A percentile compares a stretch with the other conserved stretches of the same genome.
These are phyloP conservation scores for Agelas oroides DNA, from an alignment of 37 sponge, comb jelly and placozoan genomes.

Conservation along the genomic window DNA sequence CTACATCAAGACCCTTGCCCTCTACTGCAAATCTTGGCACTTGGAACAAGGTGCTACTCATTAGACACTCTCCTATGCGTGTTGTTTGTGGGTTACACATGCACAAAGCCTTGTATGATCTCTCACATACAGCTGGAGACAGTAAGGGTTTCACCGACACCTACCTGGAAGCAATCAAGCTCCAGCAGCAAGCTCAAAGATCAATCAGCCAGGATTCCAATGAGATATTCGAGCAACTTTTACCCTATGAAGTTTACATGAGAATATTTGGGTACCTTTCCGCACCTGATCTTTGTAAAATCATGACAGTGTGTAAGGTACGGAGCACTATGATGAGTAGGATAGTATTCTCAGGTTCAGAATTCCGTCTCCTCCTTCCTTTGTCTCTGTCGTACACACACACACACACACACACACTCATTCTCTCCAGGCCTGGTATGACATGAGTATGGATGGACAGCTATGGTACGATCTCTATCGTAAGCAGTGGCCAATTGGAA, in stretches of 20 bases:
- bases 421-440: slow-evolving; percentile 23
- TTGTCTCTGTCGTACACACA: not conserved
- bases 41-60: slow-evolving; percentile 11
- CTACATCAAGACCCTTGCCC: slow-evolving; percentile 38
- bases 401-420: slow-evolving; percentile 6
- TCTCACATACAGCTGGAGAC: slow-evolving; percentile 23
- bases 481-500: slow-evolving; percentile 7
- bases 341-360: no score
- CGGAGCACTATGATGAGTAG: not conserved
- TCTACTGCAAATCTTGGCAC: slow-evolving; percentile 42
- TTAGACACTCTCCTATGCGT: no score
- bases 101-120: no score
- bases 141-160: slow-evolving; percentile 48
- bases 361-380: not conserved
- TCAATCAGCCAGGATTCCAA: slow-evolving; percentile 7
- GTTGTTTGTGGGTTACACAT: no score
- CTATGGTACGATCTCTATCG: slow-evolving; percentile 24
- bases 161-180: slow-evolving; percentile 31
- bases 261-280: slow-evolving; percentile 29
- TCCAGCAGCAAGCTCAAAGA: slow-evolving; percentile 34
- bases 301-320: slow-evolving; percentile 20
- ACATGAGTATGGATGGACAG: slow-evolving; percentile 45
- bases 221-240: not conserved
- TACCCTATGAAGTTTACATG: slow-evolving; percentile 39
- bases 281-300: slow-evolving; percentile 1